A percentile compares a stretch with the other conserved stretches of the same genome.
These are phyloP conservation scores for Saccopteryx bilineata DNA, from an alignment of 2,113 vertebrate genomes.

Conservation along the genomic window DNA sequence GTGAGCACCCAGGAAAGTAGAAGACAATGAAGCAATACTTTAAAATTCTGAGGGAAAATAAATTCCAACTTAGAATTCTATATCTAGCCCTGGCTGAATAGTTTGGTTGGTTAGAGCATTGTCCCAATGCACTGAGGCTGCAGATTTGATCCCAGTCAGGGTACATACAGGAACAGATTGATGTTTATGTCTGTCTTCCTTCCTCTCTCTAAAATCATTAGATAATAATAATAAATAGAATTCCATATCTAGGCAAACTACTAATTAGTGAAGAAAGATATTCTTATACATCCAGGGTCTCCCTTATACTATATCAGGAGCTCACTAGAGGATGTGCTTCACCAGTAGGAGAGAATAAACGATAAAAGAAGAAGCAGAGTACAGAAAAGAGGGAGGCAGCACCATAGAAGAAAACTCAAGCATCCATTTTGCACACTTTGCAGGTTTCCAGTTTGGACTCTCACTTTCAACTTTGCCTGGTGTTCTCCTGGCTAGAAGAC, in stretches of 20 bases:
- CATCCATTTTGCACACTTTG: not conserved
- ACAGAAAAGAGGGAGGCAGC: not conserved
- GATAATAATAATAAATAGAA: not conserved
- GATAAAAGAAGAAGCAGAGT: not conserved
- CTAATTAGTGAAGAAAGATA: not conserved
- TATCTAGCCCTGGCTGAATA: not conserved
- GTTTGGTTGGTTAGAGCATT: no score
- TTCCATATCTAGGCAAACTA: not conserved
- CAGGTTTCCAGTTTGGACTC: not conserved
- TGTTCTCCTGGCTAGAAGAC: not conserved
- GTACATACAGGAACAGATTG: no score
- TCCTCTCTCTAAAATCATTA: no score
- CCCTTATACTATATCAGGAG: not conserved
- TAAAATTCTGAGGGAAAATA: slow-evolving; percentile 42
- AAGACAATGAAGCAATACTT: not conserved
- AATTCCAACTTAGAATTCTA: slow-evolving; percentile 34
- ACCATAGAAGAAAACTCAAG: not conserved
- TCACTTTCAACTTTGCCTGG: not conserved
- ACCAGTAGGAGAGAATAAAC: not conserved
- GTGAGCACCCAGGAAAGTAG: not conserved
- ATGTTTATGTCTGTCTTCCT: no score
- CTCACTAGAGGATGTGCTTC: not conserved
- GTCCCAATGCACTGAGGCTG: no score
- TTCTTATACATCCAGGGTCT: not conserved
- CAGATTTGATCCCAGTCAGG: no score